phyloP scores from a whole-genome alignment of 2,888 invertebrate species.

The Trachelus iudaicus region DNA sequence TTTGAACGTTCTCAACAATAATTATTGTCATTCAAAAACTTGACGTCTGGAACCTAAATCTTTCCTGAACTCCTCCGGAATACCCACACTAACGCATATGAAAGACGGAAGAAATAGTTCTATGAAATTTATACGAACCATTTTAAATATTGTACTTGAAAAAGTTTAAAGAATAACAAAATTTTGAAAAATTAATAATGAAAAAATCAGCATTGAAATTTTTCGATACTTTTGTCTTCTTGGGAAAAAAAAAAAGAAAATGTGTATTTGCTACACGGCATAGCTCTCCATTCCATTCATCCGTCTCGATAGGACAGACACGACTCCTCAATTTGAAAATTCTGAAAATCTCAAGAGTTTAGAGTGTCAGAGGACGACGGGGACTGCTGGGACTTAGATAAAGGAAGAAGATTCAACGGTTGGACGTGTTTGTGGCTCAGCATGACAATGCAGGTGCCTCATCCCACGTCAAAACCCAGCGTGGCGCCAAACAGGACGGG shows the following conservation, averaged over 20 bases:
- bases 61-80: background rate
- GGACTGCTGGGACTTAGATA: background rate
- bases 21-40: conserved; percentile 4
- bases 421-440: conserved; percentile 48
- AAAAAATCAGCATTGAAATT: background rate
- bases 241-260: background rate
- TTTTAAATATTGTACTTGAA: background rate
- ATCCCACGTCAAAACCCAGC: conserved; percentile 66
- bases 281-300: background rate
- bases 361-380: background rate
- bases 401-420: conserved; percentile 2
- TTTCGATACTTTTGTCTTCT: background rate
- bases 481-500: conserved; percentile 55
- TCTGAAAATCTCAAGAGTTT: background rate
- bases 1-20: conserved; percentile 1
- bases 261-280: background rate
- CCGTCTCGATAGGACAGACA: background rate
- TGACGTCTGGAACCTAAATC: background rate
- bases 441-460: conserved; percentile 66
- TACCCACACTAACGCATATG: background rate
- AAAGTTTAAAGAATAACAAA: background rate
- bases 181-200: background rate
- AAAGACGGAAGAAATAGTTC: background rate
- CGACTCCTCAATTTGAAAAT: background rate
- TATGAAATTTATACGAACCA: background rate